Evolutionary conservation across 1,140 invertebrate genomes (phyloP).

Genomic region (Palaemon carinicauda): DNA sequence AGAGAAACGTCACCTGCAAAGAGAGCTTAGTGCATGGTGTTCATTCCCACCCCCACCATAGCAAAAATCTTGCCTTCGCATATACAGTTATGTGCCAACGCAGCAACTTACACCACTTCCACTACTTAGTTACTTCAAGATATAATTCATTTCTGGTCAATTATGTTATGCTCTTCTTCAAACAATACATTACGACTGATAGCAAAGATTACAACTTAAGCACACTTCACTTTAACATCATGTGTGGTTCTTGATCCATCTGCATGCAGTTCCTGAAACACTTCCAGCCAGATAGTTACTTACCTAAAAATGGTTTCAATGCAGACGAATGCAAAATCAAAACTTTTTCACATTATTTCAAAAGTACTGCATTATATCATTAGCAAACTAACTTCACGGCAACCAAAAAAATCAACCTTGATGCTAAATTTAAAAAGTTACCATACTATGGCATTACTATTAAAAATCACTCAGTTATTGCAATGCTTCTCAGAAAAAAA

Average conservation of each 20-base stretch:
- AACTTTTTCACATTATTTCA: no score
- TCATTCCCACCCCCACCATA: slow-evolving; percentile 25
- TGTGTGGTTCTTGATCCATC: slow-evolving; percentile 30
- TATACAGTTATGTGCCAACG: slow-evolving; percentile 27
- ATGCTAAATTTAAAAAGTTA: no score
- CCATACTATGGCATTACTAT: no score
- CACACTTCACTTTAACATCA: slow-evolving; percentile 38
- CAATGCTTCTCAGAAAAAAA: not conserved
- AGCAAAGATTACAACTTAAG: not conserved
- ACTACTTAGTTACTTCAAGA: not conserved
- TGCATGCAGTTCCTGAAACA: slow-evolving; percentile 48
- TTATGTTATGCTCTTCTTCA: not conserved
- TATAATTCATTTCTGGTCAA: not conserved
- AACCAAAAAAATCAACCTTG: no score
- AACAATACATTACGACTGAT: no score
- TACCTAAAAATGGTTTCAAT: not conserved
- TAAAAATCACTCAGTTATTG: no score
- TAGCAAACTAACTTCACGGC: no score
- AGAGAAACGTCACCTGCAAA: slow-evolving; percentile 30
- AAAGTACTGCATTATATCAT: no score
- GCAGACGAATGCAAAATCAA: not conserved
- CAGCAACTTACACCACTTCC: slow-evolving; percentile 43
- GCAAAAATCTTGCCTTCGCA: slow-evolving; percentile 34
- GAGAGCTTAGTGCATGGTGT: slow-evolving; percentile 51
- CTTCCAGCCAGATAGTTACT: slow-evolving; percentile 20